Evolutionary conservation across 2,113 vertebrate genomes (phyloP), one percentile per base, ranked within the genome.

Genomic region (Hippocampus zosterae): DNA sequence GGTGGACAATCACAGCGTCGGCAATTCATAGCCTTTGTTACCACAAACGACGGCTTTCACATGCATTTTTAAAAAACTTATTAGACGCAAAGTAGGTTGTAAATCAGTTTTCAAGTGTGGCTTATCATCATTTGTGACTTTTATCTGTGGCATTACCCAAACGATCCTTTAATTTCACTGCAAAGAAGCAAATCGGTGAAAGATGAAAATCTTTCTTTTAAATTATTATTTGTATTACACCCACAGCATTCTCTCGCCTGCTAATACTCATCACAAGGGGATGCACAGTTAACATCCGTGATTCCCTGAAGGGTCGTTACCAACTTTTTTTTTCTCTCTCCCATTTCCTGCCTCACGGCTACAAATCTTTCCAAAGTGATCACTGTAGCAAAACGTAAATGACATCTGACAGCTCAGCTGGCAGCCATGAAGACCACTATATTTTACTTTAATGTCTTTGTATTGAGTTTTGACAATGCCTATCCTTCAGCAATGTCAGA

Each of bases 161-260:
- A 83, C 84, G 76, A 70, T 73, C 37, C 59, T 71, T 72, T 83
- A 87, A 78, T 80, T 82, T 83, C 80, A 86, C 78, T 66, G 65
- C 65, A 71, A 81, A 76, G 56, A 67, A 60, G 27, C 27, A 33
- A 77, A 65, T 55, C 77, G 72, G 73, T 72, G 71, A 62, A 68
- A 79, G 76, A 72, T 84, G 79, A 59, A 80, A 72, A 27, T 65
- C n/a, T 12, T 41, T 41, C 37, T 61, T 42, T 18, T 8, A 4
- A 44, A 50, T 55, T 55, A 1, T 55, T 65, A 69, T 72, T 75
- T 78, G n/a, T 78, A 21, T 48, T 56, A 50, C 46, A 84, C 78
- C 81, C 80, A 67, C 64, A 79, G 79, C 77, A 46, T 48, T 75
- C 37, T 76, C 56, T 61, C 37, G 60, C 79, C 29, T 46, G 62